Percentiles rank a stretch among this genome's conserved stretches.
phyloP scores from a whole-genome alignment of 1,140 invertebrate species.

The Trichonephila clavipes region DNA sequence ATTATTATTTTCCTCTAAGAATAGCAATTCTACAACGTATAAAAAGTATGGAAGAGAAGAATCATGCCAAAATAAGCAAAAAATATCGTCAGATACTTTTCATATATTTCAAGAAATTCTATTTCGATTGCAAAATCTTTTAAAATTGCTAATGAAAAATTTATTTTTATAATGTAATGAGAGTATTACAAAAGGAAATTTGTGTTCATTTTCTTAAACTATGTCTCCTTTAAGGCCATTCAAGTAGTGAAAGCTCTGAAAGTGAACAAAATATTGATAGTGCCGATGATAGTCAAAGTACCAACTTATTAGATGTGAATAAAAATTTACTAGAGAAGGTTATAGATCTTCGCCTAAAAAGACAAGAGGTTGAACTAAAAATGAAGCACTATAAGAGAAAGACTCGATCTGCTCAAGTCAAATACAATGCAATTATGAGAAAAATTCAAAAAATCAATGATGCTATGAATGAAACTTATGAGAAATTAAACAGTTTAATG shows the following conservation, averaged over 20 bases:
- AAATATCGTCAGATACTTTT: too few relatives aligned
- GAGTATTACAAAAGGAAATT: too few relatives aligned
- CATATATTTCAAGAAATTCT: too few relatives aligned
- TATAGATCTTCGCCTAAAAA: not conserved
- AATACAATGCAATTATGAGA: slow-evolving; percentile 8
- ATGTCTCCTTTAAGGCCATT: slow-evolving; percentile 30
- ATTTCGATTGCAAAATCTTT: too few relatives aligned
- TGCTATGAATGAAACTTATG: not conserved
- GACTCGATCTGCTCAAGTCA: not conserved
- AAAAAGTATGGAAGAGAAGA: too few relatives aligned
- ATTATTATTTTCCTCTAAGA: too few relatives aligned
- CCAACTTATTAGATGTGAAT: not conserved
- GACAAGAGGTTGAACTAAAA: slow-evolving; percentile 40
- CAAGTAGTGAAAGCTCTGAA: slow-evolving; percentile 66
- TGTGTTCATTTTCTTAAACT: too few relatives aligned
- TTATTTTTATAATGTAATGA: too few relatives aligned
- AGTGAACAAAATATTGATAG: slow-evolving; percentile 60
- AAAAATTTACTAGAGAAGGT: slow-evolving; percentile 39
- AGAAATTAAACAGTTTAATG: slow-evolving; percentile 23
- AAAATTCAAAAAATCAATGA: slow-evolving; percentile 55
- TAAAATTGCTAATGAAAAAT: too few relatives aligned
- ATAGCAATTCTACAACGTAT: too few relatives aligned
- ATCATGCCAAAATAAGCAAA: too few relatives aligned
- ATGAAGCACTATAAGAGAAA: slow-evolving; percentile 56
- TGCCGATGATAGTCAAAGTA: not conserved